Evolutionary conservation across 2,797 vertebrate species (phyloP), one percentile per base, ranked within the genome.

Genomic region (Neosalanx taihuensis): DNA sequence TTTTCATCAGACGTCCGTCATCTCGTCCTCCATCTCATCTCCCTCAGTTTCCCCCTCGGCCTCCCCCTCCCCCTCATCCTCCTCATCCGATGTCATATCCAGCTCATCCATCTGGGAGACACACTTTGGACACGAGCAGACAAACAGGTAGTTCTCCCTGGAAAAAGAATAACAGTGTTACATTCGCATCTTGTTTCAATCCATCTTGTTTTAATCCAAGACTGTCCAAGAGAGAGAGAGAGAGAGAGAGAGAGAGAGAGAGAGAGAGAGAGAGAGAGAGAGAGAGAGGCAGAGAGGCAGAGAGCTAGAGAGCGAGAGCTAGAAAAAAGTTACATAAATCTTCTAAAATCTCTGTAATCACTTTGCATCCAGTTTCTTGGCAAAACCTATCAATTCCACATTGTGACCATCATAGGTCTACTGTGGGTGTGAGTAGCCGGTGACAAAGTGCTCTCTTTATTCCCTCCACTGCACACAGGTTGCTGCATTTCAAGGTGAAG

Each of bases 121-220:
- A 84, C 98, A 99, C 93, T 97, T 98, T 67, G 94, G 93, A 84
- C 98, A 99, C 5, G 95, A 95, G 89, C 98, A 99, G 78, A 93
- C 87, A 18, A 99, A 99, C 81, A 99, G 90, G 89, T 99, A 99
- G 91, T 99, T 99, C 90, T 98, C 97, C 93, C 98, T 99, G 86
- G 23, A 67, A 72, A 76, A 53, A 72, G 73, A 70, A 70, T 17
- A 84, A 75, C 1, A 29, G 15, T 15, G 56, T 70, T 13, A 29
- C 2, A 9, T 41, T 35, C 35, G 5, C 33, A 29, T 70, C 79
- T 70, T 60, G 33, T 70, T 57, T 70, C 57, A 6, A 30, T 72
- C 5, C 41, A 46, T 46, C 41, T 5, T 46, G 5, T 26, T 26
- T 26, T 1, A 26, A 26, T 26, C 63, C 23, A 26, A 66, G 33